A percentile compares a stretch with the other conserved stretches of the same genome.
Evolutionary conservation across 1,140 invertebrate species (phyloP).

Genomic region (Musca domestica): DNA sequence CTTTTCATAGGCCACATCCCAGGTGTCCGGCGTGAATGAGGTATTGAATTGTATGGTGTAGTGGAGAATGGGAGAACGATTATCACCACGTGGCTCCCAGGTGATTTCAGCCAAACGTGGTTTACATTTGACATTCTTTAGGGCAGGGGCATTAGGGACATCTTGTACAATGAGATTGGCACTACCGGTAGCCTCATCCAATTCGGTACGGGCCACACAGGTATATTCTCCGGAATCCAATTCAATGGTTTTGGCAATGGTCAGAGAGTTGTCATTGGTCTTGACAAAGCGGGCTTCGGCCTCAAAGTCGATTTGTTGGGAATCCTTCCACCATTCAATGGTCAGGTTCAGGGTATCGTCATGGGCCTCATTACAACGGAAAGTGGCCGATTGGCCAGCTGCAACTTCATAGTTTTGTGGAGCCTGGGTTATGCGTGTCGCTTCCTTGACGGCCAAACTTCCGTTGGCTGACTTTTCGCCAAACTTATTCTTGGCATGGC

Average conservation of each 20-base stretch:
- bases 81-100: constrained; percentile 89
- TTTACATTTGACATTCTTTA: constrained; percentile 68
- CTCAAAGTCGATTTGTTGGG: constrained; percentile 83
- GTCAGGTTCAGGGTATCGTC: constrained; percentile 76
- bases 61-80: constrained; percentile 88
- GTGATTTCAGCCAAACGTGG: constrained; percentile 69
- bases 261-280: constrained; percentile 87
- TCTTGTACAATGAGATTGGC: constrained; percentile 94
- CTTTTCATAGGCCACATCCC: constrained; percentile 74
- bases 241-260: constrained; percentile 90
- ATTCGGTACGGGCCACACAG: constrained; percentile 86
- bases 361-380: constrained; percentile 87
- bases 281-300: constrained; percentile 77
- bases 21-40: constrained; percentile 87
- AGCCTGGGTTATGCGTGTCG: constrained; percentile 78
- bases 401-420: constrained; percentile 90
- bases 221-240: constrained; percentile 94
- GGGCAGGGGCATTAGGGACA: constrained; percentile 83
- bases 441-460: constrained; percentile 78
- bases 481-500: constrained; percentile 91
- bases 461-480: constrained; percentile 76
- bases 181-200: constrained; percentile 79
- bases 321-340: constrained; percentile 88
- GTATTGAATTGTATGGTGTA: constrained; percentile 95
- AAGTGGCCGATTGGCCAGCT: constrained; percentile 84